Evolutionary conservation across 2,888 invertebrate species (phyloP), one percentile per base, ranked within the genome.

Genomic region (Andrena bicolor): DNA sequence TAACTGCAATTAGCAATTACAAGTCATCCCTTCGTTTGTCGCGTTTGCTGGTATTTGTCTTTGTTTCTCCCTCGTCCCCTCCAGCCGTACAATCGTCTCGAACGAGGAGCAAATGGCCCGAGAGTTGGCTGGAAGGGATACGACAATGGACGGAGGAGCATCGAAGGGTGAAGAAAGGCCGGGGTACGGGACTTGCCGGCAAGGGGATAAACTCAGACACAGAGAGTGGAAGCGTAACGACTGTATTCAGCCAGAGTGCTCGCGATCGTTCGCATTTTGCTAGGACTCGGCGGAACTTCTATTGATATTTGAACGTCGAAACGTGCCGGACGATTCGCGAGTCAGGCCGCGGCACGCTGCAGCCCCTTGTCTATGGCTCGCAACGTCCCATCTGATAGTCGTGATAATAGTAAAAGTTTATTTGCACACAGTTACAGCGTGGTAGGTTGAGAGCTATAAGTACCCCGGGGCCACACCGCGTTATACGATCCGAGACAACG

Each of bases 241-340:
- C 87, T 87, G 88, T 87, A 91, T 91, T 91, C 91, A 90, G 77
- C 58, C 65, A 61, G 76, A 90, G 86, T 89, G 88, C 86, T 89
- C 69, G 88, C 87, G 86, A 90, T 84, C 84, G 84, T 84, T 84
- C 75, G 75, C 80, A 82, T 87, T 88, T 87, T 75, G 82, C 85
- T 68, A 86, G 68, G 81, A 86, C 86, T 90, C 86, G 80, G 65
- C 83, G 76, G 80, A 82, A 82, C 84, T 81, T 82, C 83, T 85
- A 91, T 91, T 87, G 90, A 90, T 90, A 90, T 89, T 89, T 86
- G 87, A 89, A 90, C 83, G 75, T 53, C 71, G 74, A 83, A 77
- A 78, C 69, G 82, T 74, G 72, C 73, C 35, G 73, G 51, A 73
- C 65, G 58, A 64, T 73, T 69, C 60, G 51, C 64, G 72, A 70